Evolutionary conservation across 2,113 vertebrate species (phyloP).

Genomic region (Dinomys branickii): DNA sequence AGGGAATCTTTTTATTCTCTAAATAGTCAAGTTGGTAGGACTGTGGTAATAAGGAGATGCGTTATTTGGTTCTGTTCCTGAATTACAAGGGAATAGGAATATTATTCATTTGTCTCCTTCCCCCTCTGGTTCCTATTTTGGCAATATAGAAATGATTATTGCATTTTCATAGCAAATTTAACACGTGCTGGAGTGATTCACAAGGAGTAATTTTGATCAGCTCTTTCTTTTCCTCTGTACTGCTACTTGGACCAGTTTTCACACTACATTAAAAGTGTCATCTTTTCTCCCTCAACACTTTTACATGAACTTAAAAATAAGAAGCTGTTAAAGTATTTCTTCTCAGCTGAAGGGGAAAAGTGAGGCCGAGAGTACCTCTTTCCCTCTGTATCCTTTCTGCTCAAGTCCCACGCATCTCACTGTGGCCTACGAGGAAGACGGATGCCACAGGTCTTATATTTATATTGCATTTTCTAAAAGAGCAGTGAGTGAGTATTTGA

Average conservation of each 20-base stretch:
- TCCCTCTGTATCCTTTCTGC: not conserved
- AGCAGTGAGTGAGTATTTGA: not conserved
- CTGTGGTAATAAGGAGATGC: not conserved
- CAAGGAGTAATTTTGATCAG: not conserved
- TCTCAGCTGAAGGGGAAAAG: not conserved
- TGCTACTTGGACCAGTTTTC: not conserved
- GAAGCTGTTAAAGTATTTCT: not conserved
- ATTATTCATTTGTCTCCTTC: not conserved
- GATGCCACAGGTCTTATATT: not conserved
- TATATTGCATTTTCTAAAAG: not conserved
- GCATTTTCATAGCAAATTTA: not conserved
- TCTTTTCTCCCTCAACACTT: not conserved
- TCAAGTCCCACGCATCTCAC: not conserved
- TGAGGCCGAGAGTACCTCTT: not conserved
- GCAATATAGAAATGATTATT: conserved; percentile 11
- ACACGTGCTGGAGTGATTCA: not conserved
- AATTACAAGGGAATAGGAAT: not conserved
- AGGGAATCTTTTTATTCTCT: not conserved
- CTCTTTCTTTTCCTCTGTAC: not conserved
- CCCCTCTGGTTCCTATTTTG: not conserved
- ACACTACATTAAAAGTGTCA: not conserved
- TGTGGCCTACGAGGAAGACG: not conserved
- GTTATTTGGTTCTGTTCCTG: not conserved
- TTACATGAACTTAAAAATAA: not conserved
- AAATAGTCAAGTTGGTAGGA: not conserved